phyloP scores from a whole-genome alignment of 2,797 vertebrate genomes.

The Chaetodon trifasciatus region DNA sequence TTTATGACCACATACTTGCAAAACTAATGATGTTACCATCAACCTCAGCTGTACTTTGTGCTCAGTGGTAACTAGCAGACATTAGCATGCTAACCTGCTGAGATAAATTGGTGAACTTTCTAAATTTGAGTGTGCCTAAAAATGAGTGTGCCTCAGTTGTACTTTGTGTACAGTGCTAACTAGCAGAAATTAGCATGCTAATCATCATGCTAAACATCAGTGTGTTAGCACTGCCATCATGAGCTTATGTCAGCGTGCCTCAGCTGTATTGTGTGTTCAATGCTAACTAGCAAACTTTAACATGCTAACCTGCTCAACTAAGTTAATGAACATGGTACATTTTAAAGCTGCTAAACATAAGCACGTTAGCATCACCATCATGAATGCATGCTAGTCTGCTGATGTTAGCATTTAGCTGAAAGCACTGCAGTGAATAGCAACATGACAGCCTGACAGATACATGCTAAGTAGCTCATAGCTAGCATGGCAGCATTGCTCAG shows the following conservation, averaged over 20 bases:
- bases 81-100: not conserved
- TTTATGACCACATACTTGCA: not conserved
- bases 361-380: no score
- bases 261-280: not conserved
- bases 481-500: no score
- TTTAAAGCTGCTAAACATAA: no score
- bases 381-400: no score
- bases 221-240: no score
- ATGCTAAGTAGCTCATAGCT: no score
- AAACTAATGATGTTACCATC: not conserved
- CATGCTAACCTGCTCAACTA: not conserved
- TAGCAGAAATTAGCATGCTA: no score
- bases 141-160: no score
- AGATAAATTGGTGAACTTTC: no score
- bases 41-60: not conserved
- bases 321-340: not conserved
- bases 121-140: no score
- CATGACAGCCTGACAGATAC: not conserved
- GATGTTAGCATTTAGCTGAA: not conserved
- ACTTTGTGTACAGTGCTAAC: no score
- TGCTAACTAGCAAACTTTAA: not conserved
- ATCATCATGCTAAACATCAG: no score
- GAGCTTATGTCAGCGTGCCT: not conserved
- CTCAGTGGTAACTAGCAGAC: not conserved
- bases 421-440: not conserved